phyloP scores from a whole-genome alignment of 1,140 invertebrate genomes.

The Drosophila baimaii region DNA sequence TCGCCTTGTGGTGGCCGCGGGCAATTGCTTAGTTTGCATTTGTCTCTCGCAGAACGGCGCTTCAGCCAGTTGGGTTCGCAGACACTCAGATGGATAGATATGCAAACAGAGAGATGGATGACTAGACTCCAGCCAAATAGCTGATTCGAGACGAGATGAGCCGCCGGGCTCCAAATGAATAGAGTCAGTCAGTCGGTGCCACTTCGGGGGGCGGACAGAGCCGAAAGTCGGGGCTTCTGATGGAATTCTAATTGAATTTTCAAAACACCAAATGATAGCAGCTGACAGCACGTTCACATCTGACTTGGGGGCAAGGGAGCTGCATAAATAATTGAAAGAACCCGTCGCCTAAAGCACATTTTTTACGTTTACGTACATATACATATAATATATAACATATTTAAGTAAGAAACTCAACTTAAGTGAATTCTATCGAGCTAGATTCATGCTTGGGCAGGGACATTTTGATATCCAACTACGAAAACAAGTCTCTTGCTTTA shows the following conservation, averaged over 20 bases:
- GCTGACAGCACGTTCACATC: neutral
- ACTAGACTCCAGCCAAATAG: neutral
- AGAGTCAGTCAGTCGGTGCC: neutral
- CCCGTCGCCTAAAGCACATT: too few relatives aligned
- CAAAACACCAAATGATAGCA: conserved; percentile 5
- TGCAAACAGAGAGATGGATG: conserved; percentile 8
- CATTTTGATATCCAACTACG: too few relatives aligned
- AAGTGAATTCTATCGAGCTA: neutral
- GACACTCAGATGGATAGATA: conserved; percentile 8
- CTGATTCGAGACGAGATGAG: neutral
- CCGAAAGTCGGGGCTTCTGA: neutral
- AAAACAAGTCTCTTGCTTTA: too few relatives aligned
- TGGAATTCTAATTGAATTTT: conserved; percentile 32
- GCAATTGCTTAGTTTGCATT: conserved; percentile 52
- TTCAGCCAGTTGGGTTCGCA: conserved; percentile 9
- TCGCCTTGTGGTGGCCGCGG: conserved; percentile 16
- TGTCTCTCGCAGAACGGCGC: conserved; percentile 6
- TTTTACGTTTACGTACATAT: too few relatives aligned
- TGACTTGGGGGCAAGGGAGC: neutral
- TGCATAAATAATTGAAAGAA: too few relatives aligned
- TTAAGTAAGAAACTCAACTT: neutral
- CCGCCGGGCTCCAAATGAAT: neutral
- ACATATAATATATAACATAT: too few relatives aligned
- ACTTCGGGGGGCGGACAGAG: conserved; percentile 7
- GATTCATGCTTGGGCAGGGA: too few relatives aligned